Conservation (phyloP, 2,797 vertebrate genomes). For the Corythornis leucogaster region DNA sequence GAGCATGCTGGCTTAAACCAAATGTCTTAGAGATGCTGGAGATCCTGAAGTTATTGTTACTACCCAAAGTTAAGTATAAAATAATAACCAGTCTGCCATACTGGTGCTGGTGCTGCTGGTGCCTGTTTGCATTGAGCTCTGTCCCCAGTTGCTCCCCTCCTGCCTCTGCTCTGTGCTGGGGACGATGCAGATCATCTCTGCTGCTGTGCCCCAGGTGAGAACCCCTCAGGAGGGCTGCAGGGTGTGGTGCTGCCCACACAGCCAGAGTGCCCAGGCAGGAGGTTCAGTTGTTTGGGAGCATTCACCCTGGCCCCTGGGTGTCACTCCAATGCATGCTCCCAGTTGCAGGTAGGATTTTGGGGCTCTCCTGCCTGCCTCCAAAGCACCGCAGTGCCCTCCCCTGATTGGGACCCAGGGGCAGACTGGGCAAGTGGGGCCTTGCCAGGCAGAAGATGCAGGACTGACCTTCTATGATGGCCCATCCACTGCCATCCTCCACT, state of each 20-base stretch:
- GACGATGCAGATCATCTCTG: rapidly evolving
- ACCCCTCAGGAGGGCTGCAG: not conserved
- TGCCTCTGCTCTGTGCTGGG: not conserved
- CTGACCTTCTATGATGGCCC: not conserved
- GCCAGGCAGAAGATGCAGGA: not conserved
- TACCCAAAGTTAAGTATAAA: not conserved
- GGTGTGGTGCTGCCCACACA: not conserved
- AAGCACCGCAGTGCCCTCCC: rapidly evolving
- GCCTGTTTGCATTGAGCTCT: not conserved
- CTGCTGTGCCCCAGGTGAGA: not conserved
- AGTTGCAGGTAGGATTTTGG: not conserved
- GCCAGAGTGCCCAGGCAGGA: rapidly evolving
- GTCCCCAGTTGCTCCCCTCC: not conserved
- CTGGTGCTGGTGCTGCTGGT: not conserved
- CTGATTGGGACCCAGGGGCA: not conserved
- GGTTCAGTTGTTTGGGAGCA: not conserved
- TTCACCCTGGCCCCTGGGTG: not conserved
- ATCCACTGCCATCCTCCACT: rapidly evolving
- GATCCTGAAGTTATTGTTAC: not conserved
- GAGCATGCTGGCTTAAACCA: not conserved
- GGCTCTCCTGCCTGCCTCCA: not conserved
- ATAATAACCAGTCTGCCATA: not conserved
- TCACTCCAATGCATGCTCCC: rapidly evolving
- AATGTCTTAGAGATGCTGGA: not conserved
- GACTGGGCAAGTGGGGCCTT: rapidly evolving